Evolutionary conservation across 2,113 vertebrate genomes (phyloP), one percentile per base, ranked within the genome.

Genomic region (Mesoclemmys tuberculata): DNA sequence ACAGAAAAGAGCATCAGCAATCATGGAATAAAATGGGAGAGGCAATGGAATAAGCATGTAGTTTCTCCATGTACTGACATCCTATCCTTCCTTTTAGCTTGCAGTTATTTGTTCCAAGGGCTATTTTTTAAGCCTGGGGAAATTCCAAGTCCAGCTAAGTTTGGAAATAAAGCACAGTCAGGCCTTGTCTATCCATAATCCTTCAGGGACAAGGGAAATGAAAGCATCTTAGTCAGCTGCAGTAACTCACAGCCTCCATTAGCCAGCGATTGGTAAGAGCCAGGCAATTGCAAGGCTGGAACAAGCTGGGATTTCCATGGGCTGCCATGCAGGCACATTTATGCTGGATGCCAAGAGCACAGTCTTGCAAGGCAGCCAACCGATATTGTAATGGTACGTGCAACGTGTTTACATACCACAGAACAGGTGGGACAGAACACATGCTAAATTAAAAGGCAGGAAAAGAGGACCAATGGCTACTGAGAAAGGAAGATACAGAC

Each of bases 351-450:
- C 93, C 0, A 0, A 77, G 48, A 55, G 18, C 84, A 48, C 71
- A 3, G 64, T 85, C 83, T 92, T 86, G 89, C 82, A 90, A 84
- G 55, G 55, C 46, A 46, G 80, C 55, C 91, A 8, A 1, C 87
- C 89, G 89, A 96, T 86, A 82, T 85, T 46, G 29, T 1, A 13
- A 6, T 0, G 1, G 91, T 90, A 82, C 0, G 2, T 79, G 90
- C 80, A 92, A 51, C 38, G n/a, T 49, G 80, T 78, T 85, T 75
- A 93, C 88, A 95, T 84, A 77, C 61, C 94, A 55, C 61, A 54
- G 80, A 79, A 82, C 93, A 94, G 97, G 78, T 89, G 95, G 87
- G 41, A 21, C 52, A 31, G 55, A 75, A 77, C 88, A 90, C 89
- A 82, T 86, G 92, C 49, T 80, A 80, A 95, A 41, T 44, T 71